A percentile compares a stretch with the other conserved stretches of the same genome.
phyloP scores from a whole-genome alignment of 2,888 invertebrate genomes.

The Cheilosia soror region DNA sequence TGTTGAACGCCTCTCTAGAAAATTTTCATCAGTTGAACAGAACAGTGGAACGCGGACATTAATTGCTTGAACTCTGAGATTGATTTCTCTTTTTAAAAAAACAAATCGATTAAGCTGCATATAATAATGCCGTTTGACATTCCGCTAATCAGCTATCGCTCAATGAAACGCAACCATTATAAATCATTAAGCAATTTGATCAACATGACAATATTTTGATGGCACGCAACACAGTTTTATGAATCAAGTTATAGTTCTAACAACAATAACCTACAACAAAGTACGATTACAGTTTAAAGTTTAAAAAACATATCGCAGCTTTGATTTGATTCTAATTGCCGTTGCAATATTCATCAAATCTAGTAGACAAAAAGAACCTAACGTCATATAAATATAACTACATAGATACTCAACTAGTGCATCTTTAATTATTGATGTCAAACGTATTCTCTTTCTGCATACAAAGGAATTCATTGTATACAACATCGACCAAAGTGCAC shows the following conservation, averaged over 20 bases:
- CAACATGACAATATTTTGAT: too few relatives aligned
- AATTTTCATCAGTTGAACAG: too few relatives aligned
- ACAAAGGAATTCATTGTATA: constrained; percentile 38
- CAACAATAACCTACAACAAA: not conserved
- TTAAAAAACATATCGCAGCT: not conserved
- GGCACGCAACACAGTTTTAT: too few relatives aligned
- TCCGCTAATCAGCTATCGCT: too few relatives aligned
- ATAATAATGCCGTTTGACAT: too few relatives aligned
- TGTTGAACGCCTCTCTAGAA: too few relatives aligned
- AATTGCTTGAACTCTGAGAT: too few relatives aligned
- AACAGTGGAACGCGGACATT: too few relatives aligned
- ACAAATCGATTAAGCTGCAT: too few relatives aligned
- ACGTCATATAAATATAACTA: not conserved
- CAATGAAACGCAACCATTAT: too few relatives aligned
- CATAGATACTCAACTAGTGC: not conserved
- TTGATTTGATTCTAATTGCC: constrained; percentile 17
- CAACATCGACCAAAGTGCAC: not conserved
- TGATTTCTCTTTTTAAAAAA: too few relatives aligned
- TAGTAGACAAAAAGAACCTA: not conserved
- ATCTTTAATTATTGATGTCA: constrained; percentile 16
- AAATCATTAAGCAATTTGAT: too few relatives aligned
- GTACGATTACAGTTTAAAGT: not conserved
- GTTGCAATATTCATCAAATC: constrained; percentile 3
- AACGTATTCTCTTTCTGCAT: not conserved
- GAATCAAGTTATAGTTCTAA: not conserved